Evolutionary conservation across 2,797 vertebrate genomes (phyloP).

Genomic region (Poecilia gillii): DNA sequence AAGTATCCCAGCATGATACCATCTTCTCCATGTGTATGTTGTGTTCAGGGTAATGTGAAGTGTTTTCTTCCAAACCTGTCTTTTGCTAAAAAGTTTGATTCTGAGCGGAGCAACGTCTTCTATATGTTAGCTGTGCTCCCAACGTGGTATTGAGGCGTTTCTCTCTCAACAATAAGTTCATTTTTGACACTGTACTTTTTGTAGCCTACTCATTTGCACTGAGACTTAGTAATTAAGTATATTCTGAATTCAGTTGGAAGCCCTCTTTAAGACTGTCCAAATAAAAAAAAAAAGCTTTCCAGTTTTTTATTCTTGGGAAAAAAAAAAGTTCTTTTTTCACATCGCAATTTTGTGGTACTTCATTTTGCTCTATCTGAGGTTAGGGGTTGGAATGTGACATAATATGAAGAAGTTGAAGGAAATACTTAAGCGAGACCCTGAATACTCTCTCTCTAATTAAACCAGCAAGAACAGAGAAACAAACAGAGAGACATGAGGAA

Average conservation of each 20-base stretch:
- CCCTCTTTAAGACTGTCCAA: background rate
- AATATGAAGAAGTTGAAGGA: background rate
- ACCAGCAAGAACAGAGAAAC: background rate
- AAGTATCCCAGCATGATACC: background rate
- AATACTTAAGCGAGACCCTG: background rate
- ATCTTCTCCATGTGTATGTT: background rate
- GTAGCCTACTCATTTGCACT: background rate
- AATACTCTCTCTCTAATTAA: background rate
- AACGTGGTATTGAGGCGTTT: background rate
- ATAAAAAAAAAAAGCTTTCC: background rate
- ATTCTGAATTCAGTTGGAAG: background rate
- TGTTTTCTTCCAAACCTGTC: background rate
- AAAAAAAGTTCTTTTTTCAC: background rate
- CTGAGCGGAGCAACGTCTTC: background rate
- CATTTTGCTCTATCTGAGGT: background rate
- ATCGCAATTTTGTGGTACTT: background rate
- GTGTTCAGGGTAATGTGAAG: background rate
- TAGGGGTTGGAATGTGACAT: background rate
- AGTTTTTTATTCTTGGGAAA: background rate
- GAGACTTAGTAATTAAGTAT: background rate
- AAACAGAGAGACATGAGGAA: background rate
- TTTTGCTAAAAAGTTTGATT: background rate
- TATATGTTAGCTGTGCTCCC: background rate
- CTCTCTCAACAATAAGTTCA: background rate
- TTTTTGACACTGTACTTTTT: background rate